phyloP scores from a whole-genome alignment of 1,140 invertebrate species.

The Myzus persicae region DNA sequence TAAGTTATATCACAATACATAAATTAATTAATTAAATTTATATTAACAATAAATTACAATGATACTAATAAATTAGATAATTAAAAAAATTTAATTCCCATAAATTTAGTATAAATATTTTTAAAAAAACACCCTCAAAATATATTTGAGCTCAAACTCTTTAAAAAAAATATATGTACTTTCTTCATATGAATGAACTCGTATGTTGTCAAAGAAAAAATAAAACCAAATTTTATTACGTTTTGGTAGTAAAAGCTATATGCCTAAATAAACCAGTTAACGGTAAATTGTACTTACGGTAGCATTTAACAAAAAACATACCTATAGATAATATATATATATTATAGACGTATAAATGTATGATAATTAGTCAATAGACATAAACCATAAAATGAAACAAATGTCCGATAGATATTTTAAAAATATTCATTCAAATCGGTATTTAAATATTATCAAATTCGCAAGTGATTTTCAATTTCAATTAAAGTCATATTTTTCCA shows the following conservation, averaged over 20 bases:
- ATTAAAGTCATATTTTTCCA: not conserved
- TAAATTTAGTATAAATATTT: conserved; percentile 10
- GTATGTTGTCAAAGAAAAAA: not conserved
- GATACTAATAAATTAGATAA: not conserved
- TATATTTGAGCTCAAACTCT: not conserved
- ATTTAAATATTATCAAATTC: not conserved
- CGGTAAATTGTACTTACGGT: conserved; percentile 32
- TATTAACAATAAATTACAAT: conserved; percentile 42
- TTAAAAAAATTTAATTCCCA: not conserved
- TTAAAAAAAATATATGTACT: not conserved
- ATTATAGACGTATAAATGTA: not conserved
- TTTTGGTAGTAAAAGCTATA: not conserved
- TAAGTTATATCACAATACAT: conserved; percentile 51
- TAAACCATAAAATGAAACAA: not conserved
- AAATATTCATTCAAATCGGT: not conserved
- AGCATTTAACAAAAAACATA: conserved; percentile 10
- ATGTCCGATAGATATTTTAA: not conserved
- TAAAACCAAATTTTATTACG: not conserved
- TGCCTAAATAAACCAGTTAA: not conserved
- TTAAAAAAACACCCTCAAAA: not conserved
- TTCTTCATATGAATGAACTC: not conserved
- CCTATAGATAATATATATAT: not conserved
- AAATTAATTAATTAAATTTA: not conserved
- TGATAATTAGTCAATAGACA: not conserved
- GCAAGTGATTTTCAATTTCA: not conserved